Percentiles rank a stretch among this genome's conserved stretches.
Evolutionary conservation across 2,797 vertebrate genomes (phyloP).

Genomic region (Chiloscyllium punctatum): DNA sequence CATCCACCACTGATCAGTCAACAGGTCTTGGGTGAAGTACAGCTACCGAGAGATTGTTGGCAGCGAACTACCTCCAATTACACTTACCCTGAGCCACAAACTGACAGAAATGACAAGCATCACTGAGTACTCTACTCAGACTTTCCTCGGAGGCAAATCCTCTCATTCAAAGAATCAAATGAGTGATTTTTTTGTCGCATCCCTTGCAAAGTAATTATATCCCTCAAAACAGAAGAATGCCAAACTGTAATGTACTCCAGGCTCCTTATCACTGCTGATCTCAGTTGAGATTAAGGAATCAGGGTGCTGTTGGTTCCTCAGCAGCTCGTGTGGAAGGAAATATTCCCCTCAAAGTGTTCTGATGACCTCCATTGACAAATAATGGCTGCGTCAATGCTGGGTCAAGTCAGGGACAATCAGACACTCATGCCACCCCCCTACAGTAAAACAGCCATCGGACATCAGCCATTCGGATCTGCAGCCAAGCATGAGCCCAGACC

Average conservation of each 20-base stretch:
- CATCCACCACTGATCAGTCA: too few relatives aligned
- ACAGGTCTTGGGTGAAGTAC: too few relatives aligned
- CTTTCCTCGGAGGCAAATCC: background rate
- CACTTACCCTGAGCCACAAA: too few relatives aligned
- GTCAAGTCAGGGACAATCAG: background rate
- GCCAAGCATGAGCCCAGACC: background rate
- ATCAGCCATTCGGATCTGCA: background rate
- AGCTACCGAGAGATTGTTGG: too few relatives aligned
- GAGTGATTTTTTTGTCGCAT: background rate
- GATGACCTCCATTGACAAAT: background rate
- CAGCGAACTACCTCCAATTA: too few relatives aligned
- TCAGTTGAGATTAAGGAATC: background rate
- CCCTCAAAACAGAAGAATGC: too few relatives aligned
- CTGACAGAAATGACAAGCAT: too few relatives aligned
- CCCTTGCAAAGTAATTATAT: background rate
- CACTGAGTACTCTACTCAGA: background rate
- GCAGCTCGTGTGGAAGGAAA: background rate
- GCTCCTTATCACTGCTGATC: background rate
- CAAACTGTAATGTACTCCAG: background rate
- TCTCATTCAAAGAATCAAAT: background rate
- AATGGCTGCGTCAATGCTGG: too few relatives aligned
- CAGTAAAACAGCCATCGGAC: background rate
- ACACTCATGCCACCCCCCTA: background rate
- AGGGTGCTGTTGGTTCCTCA: background rate
- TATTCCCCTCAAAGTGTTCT: background rate